These are phyloP conservation scores for Spatulosminthurus flaviceps DNA, from an alignment of 2,888 invertebrate species.

Conservation along the genomic window DNA sequence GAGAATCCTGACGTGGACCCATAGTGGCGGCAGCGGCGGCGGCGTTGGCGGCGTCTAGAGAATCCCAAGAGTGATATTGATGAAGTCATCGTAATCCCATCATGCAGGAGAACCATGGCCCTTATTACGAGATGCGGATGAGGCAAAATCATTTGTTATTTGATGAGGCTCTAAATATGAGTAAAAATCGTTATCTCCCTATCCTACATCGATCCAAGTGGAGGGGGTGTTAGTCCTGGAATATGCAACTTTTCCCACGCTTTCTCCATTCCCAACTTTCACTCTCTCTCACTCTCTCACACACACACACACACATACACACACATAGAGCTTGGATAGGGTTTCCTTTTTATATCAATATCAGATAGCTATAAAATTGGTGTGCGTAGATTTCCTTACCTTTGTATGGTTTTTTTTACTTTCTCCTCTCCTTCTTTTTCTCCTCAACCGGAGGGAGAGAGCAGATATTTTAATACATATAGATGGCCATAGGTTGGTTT, in stretches of 20 bases:
- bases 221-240: background rate
- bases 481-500: too few relatives aligned
- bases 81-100: constrained; percentile 61
- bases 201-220: background rate
- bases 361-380: too few relatives aligned
- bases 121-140: constrained; percentile 35
- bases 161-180: constrained; percentile 51
- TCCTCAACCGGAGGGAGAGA: too few relatives aligned
- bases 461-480: too few relatives aligned
- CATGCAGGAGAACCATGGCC: constrained; percentile 44
- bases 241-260: background rate
- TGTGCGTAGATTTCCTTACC: too few relatives aligned
- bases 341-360: background rate
- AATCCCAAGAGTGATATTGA: constrained; percentile 61
- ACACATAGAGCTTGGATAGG: too few relatives aligned
- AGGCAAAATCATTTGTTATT: constrained; percentile 51
- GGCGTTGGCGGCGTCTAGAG: constrained; percentile 52
- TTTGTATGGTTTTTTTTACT: too few relatives aligned
- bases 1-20: constrained; percentile 47
- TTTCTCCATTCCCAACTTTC: background rate
- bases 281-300: too few relatives aligned
- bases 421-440: too few relatives aligned
- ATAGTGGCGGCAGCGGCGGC: constrained; percentile 12
- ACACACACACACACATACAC: too few relatives aligned
- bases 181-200: constrained; percentile 50